Evolutionary conservation across 1,140 invertebrate genomes (phyloP).

Genomic region (Campodea augens): DNA sequence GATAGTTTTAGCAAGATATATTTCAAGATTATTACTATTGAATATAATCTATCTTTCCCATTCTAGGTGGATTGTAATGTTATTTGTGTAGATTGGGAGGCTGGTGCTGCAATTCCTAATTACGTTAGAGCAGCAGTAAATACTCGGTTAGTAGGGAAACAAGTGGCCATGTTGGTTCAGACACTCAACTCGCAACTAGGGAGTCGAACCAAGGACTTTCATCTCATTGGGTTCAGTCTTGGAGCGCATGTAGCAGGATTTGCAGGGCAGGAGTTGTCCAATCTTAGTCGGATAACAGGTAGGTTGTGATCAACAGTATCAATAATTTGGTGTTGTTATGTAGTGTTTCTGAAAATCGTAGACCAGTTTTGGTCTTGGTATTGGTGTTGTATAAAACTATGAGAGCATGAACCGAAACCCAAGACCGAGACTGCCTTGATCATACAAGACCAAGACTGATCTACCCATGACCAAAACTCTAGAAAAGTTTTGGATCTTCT

Average conservation of each 20-base stretch:
- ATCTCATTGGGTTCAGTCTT: conserved; percentile 69
- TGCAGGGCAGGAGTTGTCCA: conserved; percentile 63
- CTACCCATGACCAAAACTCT: no score
- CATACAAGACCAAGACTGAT: no score
- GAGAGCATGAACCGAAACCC: no score
- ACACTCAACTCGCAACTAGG: conserved; percentile 18
- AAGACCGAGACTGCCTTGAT: no score
- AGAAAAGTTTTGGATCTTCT: no score
- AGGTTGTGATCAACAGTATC: no score
- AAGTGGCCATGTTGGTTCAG: conserved; percentile 53
- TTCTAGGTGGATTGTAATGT: conserved; percentile 68
- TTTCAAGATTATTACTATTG: no score
- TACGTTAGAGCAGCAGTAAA: conserved; percentile 87
- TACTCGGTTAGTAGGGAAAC: conserved; percentile 74
- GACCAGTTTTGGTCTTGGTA: no score
- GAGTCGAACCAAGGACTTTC: conserved; percentile 36
- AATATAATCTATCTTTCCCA: no score
- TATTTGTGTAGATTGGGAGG: conserved; percentile 87
- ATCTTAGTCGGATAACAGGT: conserved; percentile 72
- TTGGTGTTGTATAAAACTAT: conserved; percentile 1
- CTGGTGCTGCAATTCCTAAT: conserved; percentile 73
- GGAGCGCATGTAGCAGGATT: conserved; percentile 88
- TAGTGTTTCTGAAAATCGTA: no score
- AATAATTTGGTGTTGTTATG: neutral
- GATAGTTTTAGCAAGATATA: no score